Evolutionary conservation across 2,888 invertebrate species (phyloP), one percentile per base, ranked within the genome.

Genomic region (Dugesia japonica): DNA sequence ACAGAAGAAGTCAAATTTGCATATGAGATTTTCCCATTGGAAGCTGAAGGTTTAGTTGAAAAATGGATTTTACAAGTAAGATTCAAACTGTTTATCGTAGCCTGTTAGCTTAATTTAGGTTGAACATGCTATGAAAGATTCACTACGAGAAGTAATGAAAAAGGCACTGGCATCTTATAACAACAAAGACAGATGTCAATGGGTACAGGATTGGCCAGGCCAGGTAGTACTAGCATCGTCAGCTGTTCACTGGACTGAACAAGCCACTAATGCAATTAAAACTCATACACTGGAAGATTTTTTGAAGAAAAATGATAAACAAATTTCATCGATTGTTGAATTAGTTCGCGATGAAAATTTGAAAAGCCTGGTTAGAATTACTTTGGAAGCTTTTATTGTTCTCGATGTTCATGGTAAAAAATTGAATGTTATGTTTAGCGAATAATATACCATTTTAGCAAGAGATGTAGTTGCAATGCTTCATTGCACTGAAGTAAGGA

Each of bases 51-150:
- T 4, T 79, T 84, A 26, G 84, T 84, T 56, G 84, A 84, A 77
- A 81, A 80, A 78, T 84, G 84, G 84, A 80, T 84, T 1, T 78
- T 80, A 27, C 83, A 84, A 82, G 84, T 84, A 56, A 56, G 75
- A 17, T 72, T 26, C 7, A 20, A 9, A 71, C 9, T 20, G 13
- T 23, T 9, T 71, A 26, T 23, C 26, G 13, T 13, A 15, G 71
- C 20, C 15, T 75, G 26, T 17, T 74, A 23, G 4, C 28, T 28
- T 79, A 80, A 88, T 91, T 78, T 91, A 93, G 85, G 90, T 94
- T 0, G 92, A 94, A 84, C 87, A 88, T 76, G 88, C 90, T 76
- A 94, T 94, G 94, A 87, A 90, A 42, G 87, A 88, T 71, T 91
- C 92, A 31, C 86, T 94, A 42, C 88, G 89, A 28, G 91, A 92